phyloP scores from a whole-genome alignment of 2,797 vertebrate species.

The Steatocranus sp. region DNA sequence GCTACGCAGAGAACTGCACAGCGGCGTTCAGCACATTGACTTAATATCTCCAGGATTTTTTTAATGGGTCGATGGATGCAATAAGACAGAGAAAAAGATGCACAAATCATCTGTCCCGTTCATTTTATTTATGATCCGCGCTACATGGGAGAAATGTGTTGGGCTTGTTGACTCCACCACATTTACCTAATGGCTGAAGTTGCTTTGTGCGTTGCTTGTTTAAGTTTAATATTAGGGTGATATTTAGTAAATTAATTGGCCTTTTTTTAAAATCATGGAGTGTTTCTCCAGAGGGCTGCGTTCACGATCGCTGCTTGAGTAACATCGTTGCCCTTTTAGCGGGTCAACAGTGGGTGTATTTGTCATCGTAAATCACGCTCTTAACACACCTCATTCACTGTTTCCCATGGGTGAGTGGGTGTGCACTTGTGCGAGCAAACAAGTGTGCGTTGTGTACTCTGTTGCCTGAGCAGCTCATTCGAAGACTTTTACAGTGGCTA shows the following conservation, averaged over 20 bases:
- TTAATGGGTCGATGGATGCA: not conserved
- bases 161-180: not conserved
- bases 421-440: slow-evolving; percentile 16
- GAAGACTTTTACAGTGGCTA: not conserved
- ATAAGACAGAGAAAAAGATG: slow-evolving; percentile 11
- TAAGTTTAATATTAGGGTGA: not conserved
- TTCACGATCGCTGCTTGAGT: not conserved
- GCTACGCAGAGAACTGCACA: not conserved
- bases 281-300: not conserved
- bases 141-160: not conserved
- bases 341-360: slow-evolving; percentile 30
- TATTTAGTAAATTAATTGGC: not conserved
- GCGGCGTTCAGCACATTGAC: not conserved
- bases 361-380: slow-evolving; percentile 40
- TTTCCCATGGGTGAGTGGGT: slow-evolving; percentile 7
- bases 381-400: slow-evolving; percentile 12
- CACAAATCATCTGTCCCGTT: slow-evolving; percentile 12
- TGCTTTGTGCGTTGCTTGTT: not conserved
- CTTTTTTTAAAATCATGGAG: rapidly evolving
- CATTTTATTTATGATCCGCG: not conserved
- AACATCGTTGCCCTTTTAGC: slow-evolving; percentile 1
- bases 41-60: slow-evolving; percentile 8
- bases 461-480: slow-evolving; percentile 6
- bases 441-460: slow-evolving; percentile 19
- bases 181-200: not conserved